Conservation (phyloP, 2,797 vertebrate species). For the Sarcoramphus papa region DNA sequence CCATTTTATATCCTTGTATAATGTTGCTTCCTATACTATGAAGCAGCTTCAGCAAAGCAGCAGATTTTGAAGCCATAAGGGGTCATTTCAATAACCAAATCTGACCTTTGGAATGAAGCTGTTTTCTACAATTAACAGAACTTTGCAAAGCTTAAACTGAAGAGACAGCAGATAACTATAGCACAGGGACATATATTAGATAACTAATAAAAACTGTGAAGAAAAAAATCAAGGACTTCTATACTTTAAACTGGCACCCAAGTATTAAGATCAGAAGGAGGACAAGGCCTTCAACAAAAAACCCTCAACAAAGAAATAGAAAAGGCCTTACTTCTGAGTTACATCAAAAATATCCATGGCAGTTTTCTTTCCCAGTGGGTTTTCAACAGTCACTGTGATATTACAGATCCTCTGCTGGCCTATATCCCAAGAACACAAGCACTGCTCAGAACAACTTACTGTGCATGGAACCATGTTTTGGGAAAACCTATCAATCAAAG, state of each 20-base stretch:
- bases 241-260: neutral
- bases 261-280: neutral
- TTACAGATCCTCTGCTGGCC: constrained; percentile 48
- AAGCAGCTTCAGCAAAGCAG: neutral
- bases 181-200: neutral
- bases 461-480: neutral
- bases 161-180: neutral
- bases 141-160: neutral
- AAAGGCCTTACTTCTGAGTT: constrained; percentile 62
- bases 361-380: constrained; percentile 59
- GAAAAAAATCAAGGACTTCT: neutral
- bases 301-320: neutral
- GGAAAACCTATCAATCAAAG: constrained; percentile 54
- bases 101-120: neutral
- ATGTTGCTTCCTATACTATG: neutral
- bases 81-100: neutral
- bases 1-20: neutral
- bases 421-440: constrained; percentile 55
- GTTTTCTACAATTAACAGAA: neutral
- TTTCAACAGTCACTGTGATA: constrained; percentile 67
- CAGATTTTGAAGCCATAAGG: neutral
- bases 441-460: neutral
- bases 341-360: constrained; percentile 46
- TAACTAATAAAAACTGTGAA: neutral
- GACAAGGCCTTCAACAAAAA: neutral